phyloP scores from a whole-genome alignment of 2,797 vertebrate species.

The Chrysocyon brachyurus region DNA sequence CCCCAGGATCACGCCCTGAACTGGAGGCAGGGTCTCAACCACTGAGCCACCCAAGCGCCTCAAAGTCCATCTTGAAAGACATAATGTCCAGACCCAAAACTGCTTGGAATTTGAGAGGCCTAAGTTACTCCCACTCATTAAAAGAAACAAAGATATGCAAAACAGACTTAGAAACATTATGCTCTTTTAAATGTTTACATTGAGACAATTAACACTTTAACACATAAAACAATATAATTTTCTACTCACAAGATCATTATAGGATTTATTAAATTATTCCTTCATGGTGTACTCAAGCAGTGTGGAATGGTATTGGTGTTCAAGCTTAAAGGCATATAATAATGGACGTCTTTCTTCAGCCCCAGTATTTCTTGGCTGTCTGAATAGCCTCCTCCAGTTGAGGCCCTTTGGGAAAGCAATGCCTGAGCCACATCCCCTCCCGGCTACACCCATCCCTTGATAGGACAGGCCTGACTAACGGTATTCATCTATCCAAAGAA shows the following conservation, averaged over 20 bases:
- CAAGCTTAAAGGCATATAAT: not conserved
- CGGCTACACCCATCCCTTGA: not conserved
- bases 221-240: slow-evolving; percentile 10
- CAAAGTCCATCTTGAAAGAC: not conserved
- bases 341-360: not conserved
- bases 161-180: not conserved
- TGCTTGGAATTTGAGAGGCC: not conserved
- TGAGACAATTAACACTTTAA: not conserved
- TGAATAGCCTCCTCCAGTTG: not conserved
- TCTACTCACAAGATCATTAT: not conserved
- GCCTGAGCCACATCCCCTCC: not conserved
- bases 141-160: not conserved
- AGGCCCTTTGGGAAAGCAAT: not conserved
- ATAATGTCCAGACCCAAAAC: not conserved
- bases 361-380: not conserved
- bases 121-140: not conserved
- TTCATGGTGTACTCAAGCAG: not conserved
- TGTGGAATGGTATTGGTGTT: not conserved
- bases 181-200: slow-evolving; percentile 31
- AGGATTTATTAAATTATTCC: not conserved
- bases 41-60: not conserved
- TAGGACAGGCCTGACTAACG: not conserved
- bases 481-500: not conserved
- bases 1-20: not conserved
- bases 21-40: not conserved